phyloP scores from a whole-genome alignment of 2,113 vertebrate species.

The Syngnathus scovelli region DNA sequence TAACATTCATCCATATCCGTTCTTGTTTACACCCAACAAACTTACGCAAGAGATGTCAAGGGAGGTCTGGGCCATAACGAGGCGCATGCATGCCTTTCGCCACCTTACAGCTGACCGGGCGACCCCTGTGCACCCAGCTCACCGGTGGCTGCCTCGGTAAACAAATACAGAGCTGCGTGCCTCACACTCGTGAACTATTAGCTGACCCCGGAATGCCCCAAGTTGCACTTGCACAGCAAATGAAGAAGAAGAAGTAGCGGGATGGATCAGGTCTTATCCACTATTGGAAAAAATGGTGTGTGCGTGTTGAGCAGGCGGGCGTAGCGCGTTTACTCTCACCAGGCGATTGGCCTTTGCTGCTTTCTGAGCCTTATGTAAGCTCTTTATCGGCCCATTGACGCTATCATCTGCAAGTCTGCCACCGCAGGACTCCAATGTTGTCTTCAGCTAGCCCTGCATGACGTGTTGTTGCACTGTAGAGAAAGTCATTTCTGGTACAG shows the following conservation, averaged over 20 bases:
- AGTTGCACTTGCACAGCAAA: constrained; percentile 22
- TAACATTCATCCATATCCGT: too few species aligned
- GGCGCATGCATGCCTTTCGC: constrained; percentile 22
- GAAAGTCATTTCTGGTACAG: neutral
- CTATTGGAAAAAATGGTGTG: neutral
- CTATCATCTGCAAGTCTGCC: neutral
- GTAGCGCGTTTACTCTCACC: neutral
- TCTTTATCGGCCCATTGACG: neutral
- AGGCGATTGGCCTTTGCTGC: neutral
- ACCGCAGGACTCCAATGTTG: neutral
- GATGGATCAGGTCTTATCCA: neutral
- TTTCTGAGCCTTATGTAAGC: constrained; percentile 3
- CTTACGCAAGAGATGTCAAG: neutral
- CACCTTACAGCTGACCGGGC: constrained; percentile 37
- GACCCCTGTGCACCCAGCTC: constrained; percentile 29
- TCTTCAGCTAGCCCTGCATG: neutral
- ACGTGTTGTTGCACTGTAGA: neutral
- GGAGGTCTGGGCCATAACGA: constrained; percentile 40
- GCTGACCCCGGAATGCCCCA: constrained; percentile 40
- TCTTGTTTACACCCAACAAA: too few species aligned
- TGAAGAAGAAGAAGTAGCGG: neutral
- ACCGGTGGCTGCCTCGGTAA: constrained; percentile 25
- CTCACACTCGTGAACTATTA: constrained; percentile 43
- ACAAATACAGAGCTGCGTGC: constrained; percentile 40
- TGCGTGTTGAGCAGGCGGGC: neutral